Conservation (phyloP, 2,113 vertebrate species). For the Notechis scutatus region DNA sequence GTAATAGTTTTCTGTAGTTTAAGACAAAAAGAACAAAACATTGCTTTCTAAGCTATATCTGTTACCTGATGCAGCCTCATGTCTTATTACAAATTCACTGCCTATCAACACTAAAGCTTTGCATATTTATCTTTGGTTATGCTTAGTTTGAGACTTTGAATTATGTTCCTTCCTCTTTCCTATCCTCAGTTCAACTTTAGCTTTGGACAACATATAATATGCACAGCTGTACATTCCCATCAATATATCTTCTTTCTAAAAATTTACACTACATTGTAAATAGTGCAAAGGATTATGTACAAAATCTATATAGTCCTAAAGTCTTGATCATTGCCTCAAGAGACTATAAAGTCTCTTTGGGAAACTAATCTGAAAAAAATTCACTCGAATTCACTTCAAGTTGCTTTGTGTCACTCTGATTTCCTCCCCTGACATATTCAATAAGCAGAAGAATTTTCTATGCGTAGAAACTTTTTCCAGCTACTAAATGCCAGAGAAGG, state of each 20-base stretch:
- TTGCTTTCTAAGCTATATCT: slow-evolving; percentile 1
- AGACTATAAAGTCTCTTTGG: not conserved
- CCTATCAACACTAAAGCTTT: not conserved
- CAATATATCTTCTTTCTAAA: not conserved
- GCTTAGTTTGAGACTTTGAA: not conserved
- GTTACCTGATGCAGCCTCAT: not conserved
- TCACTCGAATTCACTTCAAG: not conserved
- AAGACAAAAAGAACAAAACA: slow-evolving; percentile 36
- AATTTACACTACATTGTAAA: not conserved
- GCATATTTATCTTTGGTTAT: not conserved
- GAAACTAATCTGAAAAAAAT: not conserved
- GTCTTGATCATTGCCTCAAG: not conserved
- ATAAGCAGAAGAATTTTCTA: not conserved
- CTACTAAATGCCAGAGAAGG: not conserved
- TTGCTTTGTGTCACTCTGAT: not conserved
- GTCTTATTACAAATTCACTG: not conserved
- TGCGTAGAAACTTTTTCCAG: not conserved
- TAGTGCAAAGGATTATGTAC: not conserved
- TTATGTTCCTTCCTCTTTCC: not conserved
- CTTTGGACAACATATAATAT: not conserved
- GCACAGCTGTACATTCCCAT: not conserved
- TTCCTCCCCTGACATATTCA: not conserved
- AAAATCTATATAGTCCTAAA: not conserved
- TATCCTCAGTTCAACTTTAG: not conserved
- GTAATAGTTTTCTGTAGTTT: slow-evolving; percentile 47